Evolutionary conservation across 2,888 invertebrate genomes (phyloP), one percentile per base, ranked within the genome.

Genomic region (Ganaspis brasiliensis): DNA sequence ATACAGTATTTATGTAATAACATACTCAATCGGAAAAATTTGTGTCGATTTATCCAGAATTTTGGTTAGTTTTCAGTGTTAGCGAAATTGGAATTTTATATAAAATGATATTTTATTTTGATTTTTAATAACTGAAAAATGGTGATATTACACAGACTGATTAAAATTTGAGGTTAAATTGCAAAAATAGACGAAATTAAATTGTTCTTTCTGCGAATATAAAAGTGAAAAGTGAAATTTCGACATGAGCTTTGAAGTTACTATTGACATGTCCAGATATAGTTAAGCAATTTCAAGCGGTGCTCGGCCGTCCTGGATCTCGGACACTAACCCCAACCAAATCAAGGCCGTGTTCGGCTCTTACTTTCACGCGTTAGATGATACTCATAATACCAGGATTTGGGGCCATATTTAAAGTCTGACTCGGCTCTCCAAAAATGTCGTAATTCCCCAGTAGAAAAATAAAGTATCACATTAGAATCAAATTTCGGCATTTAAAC

Each of bases 271-370:
- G 84, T 85, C 82, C 77, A 83, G 79, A 81, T 79, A 84, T 79
- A 84, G 83, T 90, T 90, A 88, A 84, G 87, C 85, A 89, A 89
- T 81, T 75, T 79, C 79, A 82, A 86, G 86, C 84, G 84, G 84
- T 82, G 75, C 77, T 81, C 79, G 80, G 78, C 76, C 72, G 31
- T 37, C 88, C 88, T 87, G 85, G 87, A 89, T 89, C 82, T 87
- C 89, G 89, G 89, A 63, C 88, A 87, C 86, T 89, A 89, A 90
- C 89, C 90, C 89, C 89, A 76, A n/a, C 84, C 83, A 85, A 89
- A 90, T 89, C 90, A 90, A 91, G 91, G 90, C 88, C 90, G 87
- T 75, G 49, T 80, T 74, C 74, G 76, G 88, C 87, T 89, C 86
- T 89, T 88, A 88, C 89, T 89, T 89, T 89, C 88, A 87, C 88